phyloP scores from a whole-genome alignment of 2,888 invertebrate species.

The Tricholauxania praeusta region DNA sequence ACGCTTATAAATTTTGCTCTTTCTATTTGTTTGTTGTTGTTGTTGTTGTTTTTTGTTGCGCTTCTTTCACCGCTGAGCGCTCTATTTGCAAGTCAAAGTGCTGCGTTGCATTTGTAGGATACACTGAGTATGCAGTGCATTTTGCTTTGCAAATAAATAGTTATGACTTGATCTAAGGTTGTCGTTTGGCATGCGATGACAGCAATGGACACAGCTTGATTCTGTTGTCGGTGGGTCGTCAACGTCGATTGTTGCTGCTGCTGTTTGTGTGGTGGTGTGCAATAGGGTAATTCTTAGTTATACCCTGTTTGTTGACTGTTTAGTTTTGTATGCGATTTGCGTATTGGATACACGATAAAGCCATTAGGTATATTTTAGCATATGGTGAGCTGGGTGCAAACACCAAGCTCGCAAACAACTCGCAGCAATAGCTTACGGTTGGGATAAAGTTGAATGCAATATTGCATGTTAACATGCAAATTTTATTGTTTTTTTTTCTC shows the following conservation, averaged over 20 bases:
- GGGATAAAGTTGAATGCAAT: background rate
- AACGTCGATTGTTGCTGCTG: background rate
- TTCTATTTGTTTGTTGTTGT: constrained; percentile 3
- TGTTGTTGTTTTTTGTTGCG: background rate
- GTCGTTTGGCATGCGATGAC: constrained; percentile 32
- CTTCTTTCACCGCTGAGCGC: background rate
- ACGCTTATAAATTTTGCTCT: constrained; percentile 35
- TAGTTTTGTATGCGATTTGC: constrained; percentile 18
- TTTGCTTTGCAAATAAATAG: constrained; percentile 21
- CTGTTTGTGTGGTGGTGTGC: constrained; percentile 1
- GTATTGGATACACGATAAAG: constrained; percentile 33
- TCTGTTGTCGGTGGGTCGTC: constrained; percentile 5
- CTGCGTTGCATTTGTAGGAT: constrained; percentile 14
- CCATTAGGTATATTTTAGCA: constrained; percentile 29
- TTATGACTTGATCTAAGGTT: constrained; percentile 29
- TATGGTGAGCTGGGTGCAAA: constrained; percentile 1
- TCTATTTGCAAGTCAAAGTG: constrained; percentile 10
- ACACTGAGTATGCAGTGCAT: too few relatives aligned
- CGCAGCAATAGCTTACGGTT: too few relatives aligned
- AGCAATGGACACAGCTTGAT: constrained; percentile 7
- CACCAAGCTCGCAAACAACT: too few relatives aligned
- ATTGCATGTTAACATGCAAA: constrained; percentile 31
- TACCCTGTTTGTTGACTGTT: background rate
- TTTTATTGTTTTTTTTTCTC: background rate
- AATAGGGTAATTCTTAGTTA: too few relatives aligned